Percentiles rank a stretch among this genome's conserved stretches.
Conservation (phyloP, 2,113 vertebrate species). For the Litocranius walleri region DNA sequence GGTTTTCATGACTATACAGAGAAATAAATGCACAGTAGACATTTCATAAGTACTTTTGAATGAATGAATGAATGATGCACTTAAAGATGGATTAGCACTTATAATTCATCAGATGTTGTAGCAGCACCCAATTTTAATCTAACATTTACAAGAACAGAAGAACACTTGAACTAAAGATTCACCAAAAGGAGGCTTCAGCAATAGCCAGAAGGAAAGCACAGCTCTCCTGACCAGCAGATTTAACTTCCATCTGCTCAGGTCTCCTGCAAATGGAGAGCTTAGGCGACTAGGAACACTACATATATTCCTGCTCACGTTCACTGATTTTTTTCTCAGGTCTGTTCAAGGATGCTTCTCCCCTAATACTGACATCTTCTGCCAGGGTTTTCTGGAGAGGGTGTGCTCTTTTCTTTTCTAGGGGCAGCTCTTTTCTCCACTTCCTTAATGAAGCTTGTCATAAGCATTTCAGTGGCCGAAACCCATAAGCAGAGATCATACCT, state of each 20-base stretch:
- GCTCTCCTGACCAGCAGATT: background rate
- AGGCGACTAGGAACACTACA: accelerated
- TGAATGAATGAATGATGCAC: background rate
- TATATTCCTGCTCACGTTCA: accelerated
- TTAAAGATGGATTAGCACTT: background rate
- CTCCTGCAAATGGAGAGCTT: background rate
- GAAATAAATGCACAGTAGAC: background rate
- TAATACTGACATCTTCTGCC: background rate
- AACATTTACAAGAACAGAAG: background rate
- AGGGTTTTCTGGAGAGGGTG: background rate
- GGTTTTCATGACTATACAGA: background rate
- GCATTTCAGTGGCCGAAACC: background rate
- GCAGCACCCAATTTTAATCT: background rate
- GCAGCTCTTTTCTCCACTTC: background rate
- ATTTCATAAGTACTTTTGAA: background rate
- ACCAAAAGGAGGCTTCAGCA: background rate
- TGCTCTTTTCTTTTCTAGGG: background rate
- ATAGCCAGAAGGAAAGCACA: background rate
- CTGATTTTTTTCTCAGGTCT: background rate
- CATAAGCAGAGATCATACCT: background rate
- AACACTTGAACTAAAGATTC: background rate
- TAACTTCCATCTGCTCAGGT: background rate
- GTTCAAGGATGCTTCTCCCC: background rate
- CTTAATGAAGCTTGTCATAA: background rate
- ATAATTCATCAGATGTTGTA: background rate